Evolutionary conservation across 92 coral and sea anemone species (phyloP).

Genomic region (Muricea muricata): DNA sequence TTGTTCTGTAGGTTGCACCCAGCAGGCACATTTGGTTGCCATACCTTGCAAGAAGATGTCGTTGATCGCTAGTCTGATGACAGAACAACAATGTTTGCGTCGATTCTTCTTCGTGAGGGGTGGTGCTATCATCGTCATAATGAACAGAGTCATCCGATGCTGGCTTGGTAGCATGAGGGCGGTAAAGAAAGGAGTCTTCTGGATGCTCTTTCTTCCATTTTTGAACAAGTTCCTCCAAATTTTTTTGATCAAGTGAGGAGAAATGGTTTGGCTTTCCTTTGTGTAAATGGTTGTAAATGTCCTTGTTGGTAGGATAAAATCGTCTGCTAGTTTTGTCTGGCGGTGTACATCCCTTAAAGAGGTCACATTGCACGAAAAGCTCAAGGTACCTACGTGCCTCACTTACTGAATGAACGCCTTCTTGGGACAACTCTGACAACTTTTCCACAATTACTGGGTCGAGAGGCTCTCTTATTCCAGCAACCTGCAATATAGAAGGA

Average conservation of each 20-base stretch:
- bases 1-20: constrained; percentile 73
- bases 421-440: constrained; percentile 36
- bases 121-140: not conserved
- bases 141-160: not conserved
- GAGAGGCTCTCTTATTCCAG: constrained; percentile 52
- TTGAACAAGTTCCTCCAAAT: not conserved
- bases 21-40: constrained; percentile 69
- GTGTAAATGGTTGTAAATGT: constrained; percentile 52
- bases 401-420: constrained; percentile 44
- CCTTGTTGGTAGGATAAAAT: constrained; percentile 44
- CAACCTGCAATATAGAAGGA: constrained; percentile 6
- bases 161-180: not conserved
- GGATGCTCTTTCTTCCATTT: not conserved
- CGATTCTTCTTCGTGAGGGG: not conserved
- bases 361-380: constrained; percentile 39
- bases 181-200: not conserved
- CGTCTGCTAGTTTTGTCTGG: constrained; percentile 48
- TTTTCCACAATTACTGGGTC: constrained; percentile 41
- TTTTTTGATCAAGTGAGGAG: not conserved
- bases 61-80: constrained; percentile 59
- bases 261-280: constrained; percentile 36
- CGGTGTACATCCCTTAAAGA: constrained; percentile 21
- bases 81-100: constrained; percentile 50
- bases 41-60: constrained; percentile 46
- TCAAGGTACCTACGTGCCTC: constrained; percentile 47